Conservation (phyloP, 92 coral and sea anemone genomes). For the Epizoanthus illoricatus region DNA sequence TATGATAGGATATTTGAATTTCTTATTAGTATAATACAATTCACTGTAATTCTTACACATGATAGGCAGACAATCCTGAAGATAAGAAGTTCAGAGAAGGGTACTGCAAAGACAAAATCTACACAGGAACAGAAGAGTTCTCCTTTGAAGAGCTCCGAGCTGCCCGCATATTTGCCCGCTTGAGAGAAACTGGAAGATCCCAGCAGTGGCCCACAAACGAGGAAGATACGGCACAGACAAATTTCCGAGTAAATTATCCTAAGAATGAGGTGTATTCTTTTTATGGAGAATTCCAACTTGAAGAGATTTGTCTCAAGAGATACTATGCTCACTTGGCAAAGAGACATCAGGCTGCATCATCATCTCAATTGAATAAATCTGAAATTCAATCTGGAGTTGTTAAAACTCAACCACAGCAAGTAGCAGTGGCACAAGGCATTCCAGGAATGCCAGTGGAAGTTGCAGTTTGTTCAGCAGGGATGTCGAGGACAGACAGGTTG, state of each 20-base stretch:
- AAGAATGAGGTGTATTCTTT: constrained; percentile 85
- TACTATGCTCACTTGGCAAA: constrained; percentile 54
- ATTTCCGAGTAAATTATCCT: constrained; percentile 74
- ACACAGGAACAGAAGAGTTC: constrained; percentile 89
- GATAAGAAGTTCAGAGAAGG: constrained; percentile 63
- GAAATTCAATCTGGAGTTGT: background rate
- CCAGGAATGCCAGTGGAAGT: constrained; percentile 2
- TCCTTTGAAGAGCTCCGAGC: constrained; percentile 90
- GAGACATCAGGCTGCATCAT: constrained; percentile 4
- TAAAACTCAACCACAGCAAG: background rate
- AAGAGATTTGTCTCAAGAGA: constrained; percentile 77
- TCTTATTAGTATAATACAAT: background rate
- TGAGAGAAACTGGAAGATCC: constrained; percentile 50
- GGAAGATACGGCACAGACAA: constrained; percentile 16
- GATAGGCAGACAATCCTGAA: constrained; percentile 50
- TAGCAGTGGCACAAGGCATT: background rate
- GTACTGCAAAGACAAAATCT: constrained; percentile 92
- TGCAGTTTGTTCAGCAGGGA: background rate
- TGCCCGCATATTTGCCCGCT: constrained; percentile 62
- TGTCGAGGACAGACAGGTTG: background rate
- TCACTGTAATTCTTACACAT: background rate
- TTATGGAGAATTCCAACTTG: constrained; percentile 78
- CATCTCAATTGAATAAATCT: background rate
- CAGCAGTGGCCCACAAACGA: constrained; percentile 6
- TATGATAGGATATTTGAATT: too few species aligned